Percentiles rank a stretch among this genome's conserved stretches.
Evolutionary conservation across 2,113 vertebrate species (phyloP).

Genomic region (Xyliphius kryptos): DNA sequence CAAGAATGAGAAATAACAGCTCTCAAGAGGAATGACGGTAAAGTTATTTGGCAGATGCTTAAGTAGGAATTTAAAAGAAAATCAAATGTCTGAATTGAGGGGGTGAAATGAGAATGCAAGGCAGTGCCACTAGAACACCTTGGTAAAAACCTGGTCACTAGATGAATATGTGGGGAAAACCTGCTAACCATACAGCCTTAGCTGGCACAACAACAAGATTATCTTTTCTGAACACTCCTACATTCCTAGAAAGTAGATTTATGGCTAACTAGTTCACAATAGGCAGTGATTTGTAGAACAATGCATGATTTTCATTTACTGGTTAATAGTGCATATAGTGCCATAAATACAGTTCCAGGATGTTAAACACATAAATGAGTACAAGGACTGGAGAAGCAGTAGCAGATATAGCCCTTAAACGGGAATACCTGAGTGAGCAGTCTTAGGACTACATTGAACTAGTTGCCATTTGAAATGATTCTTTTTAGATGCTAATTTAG

Average conservation of each 20-base stretch:
- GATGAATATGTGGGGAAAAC: too few relatives aligned
- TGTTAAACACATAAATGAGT: slow-evolving; percentile 58
- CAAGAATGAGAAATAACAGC: too few relatives aligned
- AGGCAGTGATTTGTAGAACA: slow-evolving; percentile 26
- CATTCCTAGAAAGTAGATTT: too few relatives aligned
- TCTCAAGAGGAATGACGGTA: too few relatives aligned
- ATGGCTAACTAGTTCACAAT: too few relatives aligned
- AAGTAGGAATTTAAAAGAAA: too few relatives aligned
- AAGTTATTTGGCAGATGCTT: too few relatives aligned
- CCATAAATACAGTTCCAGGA: slow-evolving; percentile 48
- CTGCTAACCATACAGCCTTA: too few relatives aligned
- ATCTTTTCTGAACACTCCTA: too few relatives aligned
- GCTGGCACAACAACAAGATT: too few relatives aligned
- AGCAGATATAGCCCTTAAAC: slow-evolving; percentile 60
- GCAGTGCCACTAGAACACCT: slow-evolving; percentile 53
- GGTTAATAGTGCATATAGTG: slow-evolving; percentile 58
- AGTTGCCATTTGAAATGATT: slow-evolving; percentile 16
- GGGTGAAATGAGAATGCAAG: slow-evolving; percentile 58
- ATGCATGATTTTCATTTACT: slow-evolving; percentile 41
- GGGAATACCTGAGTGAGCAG: slow-evolving; percentile 62
- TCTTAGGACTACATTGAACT: slow-evolving; percentile 27
- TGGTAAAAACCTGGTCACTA: too few relatives aligned
- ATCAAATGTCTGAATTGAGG: too few relatives aligned
- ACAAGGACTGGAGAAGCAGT: slow-evolving; percentile 30
- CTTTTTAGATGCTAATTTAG: background rate